These are phyloP conservation scores for Lutjanus argentimaculatus DNA, from an alignment of 2,797 vertebrate genomes.

Conservation along the genomic window DNA sequence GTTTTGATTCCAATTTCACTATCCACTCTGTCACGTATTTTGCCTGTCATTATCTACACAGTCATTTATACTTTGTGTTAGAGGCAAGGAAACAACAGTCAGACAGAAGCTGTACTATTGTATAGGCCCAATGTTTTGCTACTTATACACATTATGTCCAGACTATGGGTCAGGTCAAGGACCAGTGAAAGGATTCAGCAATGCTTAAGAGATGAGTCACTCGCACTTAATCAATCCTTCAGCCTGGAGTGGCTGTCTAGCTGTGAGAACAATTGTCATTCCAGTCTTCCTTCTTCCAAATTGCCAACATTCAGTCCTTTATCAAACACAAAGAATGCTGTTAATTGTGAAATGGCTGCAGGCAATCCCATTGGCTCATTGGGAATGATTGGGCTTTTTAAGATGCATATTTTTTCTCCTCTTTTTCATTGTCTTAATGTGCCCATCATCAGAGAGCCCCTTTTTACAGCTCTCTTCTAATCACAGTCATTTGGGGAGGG, in stretches of 20 bases:
- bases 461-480: constrained; percentile 65
- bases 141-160: constrained; percentile 16
- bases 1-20: constrained; percentile 22
- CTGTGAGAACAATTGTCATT: constrained; percentile 55
- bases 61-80: constrained; percentile 19
- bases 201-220: constrained; percentile 65
- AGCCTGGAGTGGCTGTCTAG: constrained; percentile 37
- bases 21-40: constrained; percentile 2
- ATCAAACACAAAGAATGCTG: constrained; percentile 73
- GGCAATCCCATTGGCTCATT: constrained; percentile 70
- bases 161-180: constrained; percentile 64
- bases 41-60: constrained; percentile 18
- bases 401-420: constrained; percentile 56
- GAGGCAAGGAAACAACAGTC: constrained; percentile 12
- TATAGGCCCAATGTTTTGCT: constrained; percentile 7
- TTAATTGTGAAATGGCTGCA: constrained; percentile 78
- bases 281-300: constrained; percentile 63
- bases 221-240: constrained; percentile 57
- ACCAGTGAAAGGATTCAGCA: constrained; percentile 52
- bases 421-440: constrained; percentile 68
- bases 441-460: constrained; percentile 58
- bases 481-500: constrained; percentile 69
- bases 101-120: neutral
- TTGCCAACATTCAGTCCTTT: constrained; percentile 75
- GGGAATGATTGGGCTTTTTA: constrained; percentile 67